Base-by-base conservation (phyloP, 2,113 vertebrate species). In the Gulo gulo region DNA sequence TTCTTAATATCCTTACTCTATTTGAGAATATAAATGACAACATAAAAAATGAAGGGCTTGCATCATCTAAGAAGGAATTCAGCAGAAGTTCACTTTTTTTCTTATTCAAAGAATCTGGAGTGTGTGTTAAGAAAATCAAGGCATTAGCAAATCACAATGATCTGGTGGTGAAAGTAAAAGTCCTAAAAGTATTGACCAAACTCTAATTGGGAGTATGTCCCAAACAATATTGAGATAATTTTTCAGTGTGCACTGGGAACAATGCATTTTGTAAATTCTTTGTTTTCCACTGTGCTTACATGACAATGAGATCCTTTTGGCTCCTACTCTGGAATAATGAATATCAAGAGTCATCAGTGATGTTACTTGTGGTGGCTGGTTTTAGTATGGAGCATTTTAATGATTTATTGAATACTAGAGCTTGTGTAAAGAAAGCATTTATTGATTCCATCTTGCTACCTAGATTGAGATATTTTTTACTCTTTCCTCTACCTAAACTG, bases 21-120 rank as follows among this genome's bases (percentile, higher is more conserved):
- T 98, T 98, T 94, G 98, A 98, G 91, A 98, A 98, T 97, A 97
- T 98, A 96, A 97, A 98, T 96, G 97, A 98, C 88, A 98, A 98
- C 90, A 98, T 98, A 92, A 98, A 98, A 96, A 98, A 50, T 34
- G 98, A 98, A 96, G 97, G 97, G 67, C 96, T 98, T 91, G 97
- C 98, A 83, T 95, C 95, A 55, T 98, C 97, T 84, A 97, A 94
- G 69, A 98, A 96, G 71, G 98, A 98, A 81, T 98, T 98, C 90
- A 98, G 98, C 94, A 97, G 98, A 92, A 98, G 90, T 83, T 98
- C 98, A 76, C 90, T 98, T 36, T 98, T 98, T 96, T 98, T 98
- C 92, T 97, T 98, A 96, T 98, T 98, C 73, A 98, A 98, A 90
- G 98, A 98, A 94, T 98, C 98, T 91, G 98, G 98, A 88, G 97